Evolutionary conservation across 2,797 vertebrate genomes (phyloP), one percentile per base, ranked within the genome.

Genomic region (Liasis olivaceus): DNA sequence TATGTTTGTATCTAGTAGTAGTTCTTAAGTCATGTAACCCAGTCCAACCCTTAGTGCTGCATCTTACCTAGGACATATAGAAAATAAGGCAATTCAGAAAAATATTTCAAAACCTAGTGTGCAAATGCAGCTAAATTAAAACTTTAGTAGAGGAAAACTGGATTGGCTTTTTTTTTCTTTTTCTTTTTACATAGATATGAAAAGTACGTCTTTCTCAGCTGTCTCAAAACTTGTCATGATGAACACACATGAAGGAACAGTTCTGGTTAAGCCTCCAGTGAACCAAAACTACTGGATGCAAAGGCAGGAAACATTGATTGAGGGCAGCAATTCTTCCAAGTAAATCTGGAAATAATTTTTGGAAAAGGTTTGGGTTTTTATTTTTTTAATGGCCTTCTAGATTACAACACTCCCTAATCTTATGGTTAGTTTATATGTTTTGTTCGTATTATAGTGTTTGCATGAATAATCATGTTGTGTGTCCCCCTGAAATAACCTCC

Each of bases 61-160:
- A 47, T 62, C 0, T 98, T 98, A 95, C 91, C n/a, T 0, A 97
- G 98, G 0, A 97, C 97, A 91, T 98, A 97, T 91, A 98, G 95
- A 98, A 93, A 91, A 90, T 17, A 36, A 92, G n/a, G 31, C 84
- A 59, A 28, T 59, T 77, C 17, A 0, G 77, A 69, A 36, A 54
- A 69, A 66, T 36, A 5, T 91, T 94, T 90, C 63, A 63, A 84
- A 93, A 87, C 36, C 31, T 28, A 0, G 17, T 62, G 54, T 84
- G 66, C 69, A 87, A 81, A 92, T 60, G 88, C 0, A 95, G 88
- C 24, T 90, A n/a, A 72, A 36, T 93, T 95, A 95, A 91, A 88
- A 92, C 64, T 93, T 94, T 91, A 56, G 4, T 51, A 90, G 58
- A 93, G 84, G 86, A 59, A 92, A 85, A 91, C 93, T 69, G 92